phyloP scores from a whole-genome alignment of 2,113 vertebrate genomes.

The Corythaixoides concolor region DNA sequence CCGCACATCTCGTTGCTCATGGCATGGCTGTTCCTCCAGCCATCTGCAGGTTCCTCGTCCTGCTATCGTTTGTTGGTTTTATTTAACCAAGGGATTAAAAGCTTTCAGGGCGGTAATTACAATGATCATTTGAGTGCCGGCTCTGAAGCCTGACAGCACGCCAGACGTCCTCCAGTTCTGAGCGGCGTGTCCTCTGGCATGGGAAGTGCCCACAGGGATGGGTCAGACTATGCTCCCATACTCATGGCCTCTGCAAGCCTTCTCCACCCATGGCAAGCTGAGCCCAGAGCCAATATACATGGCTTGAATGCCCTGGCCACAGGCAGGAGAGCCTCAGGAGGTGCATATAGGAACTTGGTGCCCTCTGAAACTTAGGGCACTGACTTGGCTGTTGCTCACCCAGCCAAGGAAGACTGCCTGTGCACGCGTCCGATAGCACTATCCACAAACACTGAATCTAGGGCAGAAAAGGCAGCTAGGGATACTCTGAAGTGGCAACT shows the following conservation, averaged over 20 bases:
- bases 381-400: accelerated
- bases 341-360: not conserved
- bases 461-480: not conserved
- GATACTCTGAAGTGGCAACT: not conserved
- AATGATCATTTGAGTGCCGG: not conserved
- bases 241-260: not conserved
- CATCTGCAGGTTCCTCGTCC: not conserved
- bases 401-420: not conserved
- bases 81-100: constrained; percentile 40
- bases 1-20: not conserved
- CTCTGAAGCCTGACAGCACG: not conserved
- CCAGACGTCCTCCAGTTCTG: not conserved
- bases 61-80: not conserved
- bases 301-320: accelerated
- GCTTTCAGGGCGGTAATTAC: constrained; percentile 35
- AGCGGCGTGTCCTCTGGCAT: not conserved
- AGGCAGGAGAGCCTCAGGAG: not conserved
- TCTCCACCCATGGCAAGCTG: not conserved
- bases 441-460: not conserved
- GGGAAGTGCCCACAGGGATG: not conserved
- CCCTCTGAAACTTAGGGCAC: not conserved
- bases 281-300: not conserved
- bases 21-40: not conserved
- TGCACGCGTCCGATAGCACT: accelerated
- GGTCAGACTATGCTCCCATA: not conserved